Evolutionary conservation across 2,888 invertebrate genomes (phyloP).

Genomic region (Tillus elongatus): DNA sequence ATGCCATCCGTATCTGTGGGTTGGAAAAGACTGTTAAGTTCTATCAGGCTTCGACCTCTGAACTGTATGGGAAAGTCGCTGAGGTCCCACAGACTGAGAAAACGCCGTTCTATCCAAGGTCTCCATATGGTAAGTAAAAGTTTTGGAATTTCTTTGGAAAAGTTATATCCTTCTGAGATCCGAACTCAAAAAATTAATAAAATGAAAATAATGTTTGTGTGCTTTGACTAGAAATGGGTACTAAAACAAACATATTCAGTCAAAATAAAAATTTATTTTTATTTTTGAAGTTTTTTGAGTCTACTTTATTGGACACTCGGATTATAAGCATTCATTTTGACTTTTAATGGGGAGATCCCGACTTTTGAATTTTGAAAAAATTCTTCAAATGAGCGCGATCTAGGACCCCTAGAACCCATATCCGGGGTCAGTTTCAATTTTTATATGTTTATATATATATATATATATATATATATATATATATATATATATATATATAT

Average conservation of each 20-base stretch:
- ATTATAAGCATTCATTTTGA: no score
- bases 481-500: no score
- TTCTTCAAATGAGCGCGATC: no score
- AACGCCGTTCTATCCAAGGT: constrained; percentile 92
- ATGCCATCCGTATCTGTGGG: constrained; percentile 84
- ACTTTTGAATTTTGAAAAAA: no score
- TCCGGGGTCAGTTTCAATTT: no score
- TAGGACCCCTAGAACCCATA: no score
- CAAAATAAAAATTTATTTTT: neutral
- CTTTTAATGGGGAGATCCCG: no score
- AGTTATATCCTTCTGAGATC: neutral
- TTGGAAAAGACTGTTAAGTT: constrained; percentile 72
- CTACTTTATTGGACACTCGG: no score
- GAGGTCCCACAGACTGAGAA: constrained; percentile 90
- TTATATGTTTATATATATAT: no score
- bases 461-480: no score
- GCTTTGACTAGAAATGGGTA: neutral
- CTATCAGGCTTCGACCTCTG: constrained; percentile 95
- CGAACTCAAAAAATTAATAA: neutral
- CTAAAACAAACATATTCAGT: no score
- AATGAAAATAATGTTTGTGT: neutral
- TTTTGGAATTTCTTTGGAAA: neutral
- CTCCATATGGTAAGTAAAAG: constrained; percentile 75
- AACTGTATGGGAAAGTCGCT: constrained; percentile 86
- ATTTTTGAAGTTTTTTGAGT: no score